phyloP scores from a whole-genome alignment of 2,113 vertebrate genomes.

The Corythornis vintsioides region DNA sequence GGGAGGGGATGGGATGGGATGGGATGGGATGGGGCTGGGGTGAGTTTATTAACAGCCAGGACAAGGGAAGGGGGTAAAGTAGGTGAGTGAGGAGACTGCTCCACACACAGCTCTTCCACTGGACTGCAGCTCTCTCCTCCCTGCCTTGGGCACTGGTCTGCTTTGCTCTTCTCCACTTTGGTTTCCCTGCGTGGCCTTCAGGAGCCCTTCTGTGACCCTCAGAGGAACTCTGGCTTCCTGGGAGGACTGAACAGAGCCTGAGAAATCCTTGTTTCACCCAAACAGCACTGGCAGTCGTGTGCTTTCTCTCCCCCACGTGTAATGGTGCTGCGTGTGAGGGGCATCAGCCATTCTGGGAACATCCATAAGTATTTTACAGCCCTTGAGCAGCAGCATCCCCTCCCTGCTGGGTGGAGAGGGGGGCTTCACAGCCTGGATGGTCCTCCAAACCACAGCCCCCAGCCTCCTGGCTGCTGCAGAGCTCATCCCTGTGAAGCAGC shows the following conservation, averaged over 20 bases:
- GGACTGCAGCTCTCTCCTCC: neutral
- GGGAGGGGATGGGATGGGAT: too few species aligned
- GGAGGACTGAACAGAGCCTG: fast-evolving
- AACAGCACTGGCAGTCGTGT: fast-evolving
- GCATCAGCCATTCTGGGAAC: fast-evolving
- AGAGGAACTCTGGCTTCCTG: neutral
- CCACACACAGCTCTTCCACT: neutral
- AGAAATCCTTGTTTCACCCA: fast-evolving
- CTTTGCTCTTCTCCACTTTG: neutral
- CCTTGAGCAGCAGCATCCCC: neutral
- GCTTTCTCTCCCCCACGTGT: fast-evolving
- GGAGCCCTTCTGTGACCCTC: neutral
- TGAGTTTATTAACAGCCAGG: neutral
- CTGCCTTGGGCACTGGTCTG: too few species aligned
- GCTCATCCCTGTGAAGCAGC: fast-evolving
- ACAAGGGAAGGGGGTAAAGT: neutral
- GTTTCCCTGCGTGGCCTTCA: neutral
- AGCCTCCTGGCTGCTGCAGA: neutral
- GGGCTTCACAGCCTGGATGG: neutral
- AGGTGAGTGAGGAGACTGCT: fast-evolving
- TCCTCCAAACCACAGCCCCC: neutral
- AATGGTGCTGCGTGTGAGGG: neutral
- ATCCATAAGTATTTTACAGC: neutral
- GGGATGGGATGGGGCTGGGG: neutral
- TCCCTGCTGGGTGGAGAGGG: neutral